These are phyloP conservation scores for Cathartes aura DNA, from an alignment of 2,113 vertebrate genomes.

Conservation along the genomic window DNA sequence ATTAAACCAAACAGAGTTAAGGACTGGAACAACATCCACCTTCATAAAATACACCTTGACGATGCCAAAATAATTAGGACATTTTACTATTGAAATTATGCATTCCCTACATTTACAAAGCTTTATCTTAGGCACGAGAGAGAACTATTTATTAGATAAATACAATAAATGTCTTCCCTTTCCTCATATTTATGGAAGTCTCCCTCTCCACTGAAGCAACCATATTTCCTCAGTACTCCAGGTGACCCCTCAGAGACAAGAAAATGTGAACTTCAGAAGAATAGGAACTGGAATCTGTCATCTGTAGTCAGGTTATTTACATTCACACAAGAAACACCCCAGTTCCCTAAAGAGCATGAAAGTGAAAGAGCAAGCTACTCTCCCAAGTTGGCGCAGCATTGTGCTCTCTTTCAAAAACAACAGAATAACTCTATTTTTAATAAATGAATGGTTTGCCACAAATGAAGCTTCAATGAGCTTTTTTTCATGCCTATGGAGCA, in stretches of 20 bases:
- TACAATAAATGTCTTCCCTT: background rate
- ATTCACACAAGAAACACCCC: background rate
- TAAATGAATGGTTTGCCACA: background rate
- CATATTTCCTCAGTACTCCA: background rate
- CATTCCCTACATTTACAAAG: background rate
- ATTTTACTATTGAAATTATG: constrained; percentile 1
- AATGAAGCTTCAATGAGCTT: background rate
- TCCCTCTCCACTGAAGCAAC: background rate
- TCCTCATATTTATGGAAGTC: background rate
- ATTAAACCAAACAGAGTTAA: constrained; percentile 26
- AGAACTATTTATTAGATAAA: background rate
- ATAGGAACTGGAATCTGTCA: background rate
- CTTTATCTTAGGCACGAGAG: background rate
- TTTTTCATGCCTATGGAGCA: background rate
- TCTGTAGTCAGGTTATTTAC: background rate
- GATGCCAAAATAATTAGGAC: constrained; percentile 27
- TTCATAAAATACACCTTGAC: constrained; percentile 34
- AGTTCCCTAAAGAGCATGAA: background rate
- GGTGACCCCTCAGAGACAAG: background rate
- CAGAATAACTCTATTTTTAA: background rate
- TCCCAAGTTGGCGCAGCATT: background rate
- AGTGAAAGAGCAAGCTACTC: background rate
- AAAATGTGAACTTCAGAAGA: background rate
- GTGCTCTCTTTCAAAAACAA: background rate
- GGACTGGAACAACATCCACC: constrained; percentile 31